Evolutionary conservation across 2,888 invertebrate genomes (phyloP).

Genomic region (Crioceris asparagi): DNA sequence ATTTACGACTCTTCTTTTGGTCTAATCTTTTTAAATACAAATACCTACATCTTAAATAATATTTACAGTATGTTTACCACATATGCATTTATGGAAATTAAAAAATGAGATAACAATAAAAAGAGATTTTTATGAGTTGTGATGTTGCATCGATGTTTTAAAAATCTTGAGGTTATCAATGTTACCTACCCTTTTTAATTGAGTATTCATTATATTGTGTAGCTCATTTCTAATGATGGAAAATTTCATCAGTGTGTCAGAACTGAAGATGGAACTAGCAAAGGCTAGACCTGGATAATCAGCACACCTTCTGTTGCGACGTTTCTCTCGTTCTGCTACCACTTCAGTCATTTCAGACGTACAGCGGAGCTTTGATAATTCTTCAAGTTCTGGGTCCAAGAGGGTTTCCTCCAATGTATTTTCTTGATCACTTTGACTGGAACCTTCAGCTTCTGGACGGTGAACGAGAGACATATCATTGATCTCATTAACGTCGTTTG

Average conservation of each 20-base stretch:
- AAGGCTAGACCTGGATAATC: constrained; percentile 90
- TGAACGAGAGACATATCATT: constrained; percentile 30
- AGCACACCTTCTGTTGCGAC: constrained; percentile 66
- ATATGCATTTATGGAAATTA: too few relatives aligned
- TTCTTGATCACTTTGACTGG: constrained; percentile 42
- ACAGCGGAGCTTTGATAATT: constrained; percentile 75
- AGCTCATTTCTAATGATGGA: constrained; percentile 93
- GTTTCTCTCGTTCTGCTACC: constrained; percentile 70
- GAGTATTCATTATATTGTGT: constrained; percentile 94
- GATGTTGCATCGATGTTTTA: too few relatives aligned
- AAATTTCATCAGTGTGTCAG: constrained; percentile 97
- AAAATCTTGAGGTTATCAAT: neutral
- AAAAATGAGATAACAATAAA: too few relatives aligned
- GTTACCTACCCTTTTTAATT: constrained; percentile 83
- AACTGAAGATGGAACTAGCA: constrained; percentile 86
- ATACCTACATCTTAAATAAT: too few relatives aligned
- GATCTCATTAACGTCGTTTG: constrained; percentile 12
- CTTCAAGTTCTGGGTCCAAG: constrained; percentile 68
- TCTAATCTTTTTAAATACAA: too few relatives aligned
- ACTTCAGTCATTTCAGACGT: constrained; percentile 84
- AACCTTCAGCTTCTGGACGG: constrained; percentile 39
- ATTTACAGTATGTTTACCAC: too few relatives aligned
- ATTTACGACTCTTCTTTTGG: too few relatives aligned
- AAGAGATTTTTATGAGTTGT: too few relatives aligned
- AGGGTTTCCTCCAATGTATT: constrained; percentile 33